These are phyloP conservation scores for Trichoplusia ni DNA, from an alignment of 1,140 invertebrate species.

Conservation along the genomic window DNA sequence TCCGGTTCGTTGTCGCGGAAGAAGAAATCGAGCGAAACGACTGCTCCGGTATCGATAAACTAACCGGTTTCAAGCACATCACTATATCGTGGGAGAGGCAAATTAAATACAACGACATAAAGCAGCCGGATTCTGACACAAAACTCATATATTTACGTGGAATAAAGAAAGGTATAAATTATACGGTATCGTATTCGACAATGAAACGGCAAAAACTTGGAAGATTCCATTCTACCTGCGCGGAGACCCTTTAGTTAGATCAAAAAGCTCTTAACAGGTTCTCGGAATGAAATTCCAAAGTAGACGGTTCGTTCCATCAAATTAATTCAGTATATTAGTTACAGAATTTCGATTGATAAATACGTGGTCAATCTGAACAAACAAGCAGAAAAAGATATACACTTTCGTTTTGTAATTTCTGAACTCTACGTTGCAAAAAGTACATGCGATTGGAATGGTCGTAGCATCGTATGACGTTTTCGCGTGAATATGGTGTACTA, in stretches of 20 bases:
- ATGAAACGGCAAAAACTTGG: slow-evolving; percentile 55
- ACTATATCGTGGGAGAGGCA: slow-evolving; percentile 48
- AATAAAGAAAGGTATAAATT: slow-evolving; percentile 57
- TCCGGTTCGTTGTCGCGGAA: slow-evolving; percentile 55
- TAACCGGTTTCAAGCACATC: slow-evolving; percentile 47
- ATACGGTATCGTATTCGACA: slow-evolving; percentile 47
- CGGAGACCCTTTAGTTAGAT: slow-evolving; percentile 11
- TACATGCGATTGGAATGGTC: slow-evolving; percentile 2
- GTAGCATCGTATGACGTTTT: background rate
- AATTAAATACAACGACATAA: slow-evolving; percentile 39
- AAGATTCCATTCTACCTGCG: slow-evolving; percentile 50
- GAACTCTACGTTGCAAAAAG: background rate
- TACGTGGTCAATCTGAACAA: background rate
- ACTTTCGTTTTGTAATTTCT: background rate
- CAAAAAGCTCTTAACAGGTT: slow-evolving; percentile 47
- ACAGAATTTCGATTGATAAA: slow-evolving; percentile 4
- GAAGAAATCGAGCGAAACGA: slow-evolving; percentile 62
- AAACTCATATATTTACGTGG: slow-evolving; percentile 47
- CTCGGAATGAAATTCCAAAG: slow-evolving; percentile 43
- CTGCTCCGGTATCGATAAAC: slow-evolving; percentile 50
- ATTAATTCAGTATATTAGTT: slow-evolving; percentile 18
- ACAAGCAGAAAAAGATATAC: background rate
- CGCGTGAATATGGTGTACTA: no score
- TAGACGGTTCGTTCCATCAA: slow-evolving; percentile 1
- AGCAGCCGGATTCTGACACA: slow-evolving; percentile 36